Evolutionary conservation across 2,797 vertebrate genomes (phyloP).

Genomic region (Pygocentrus nattereri): DNA sequence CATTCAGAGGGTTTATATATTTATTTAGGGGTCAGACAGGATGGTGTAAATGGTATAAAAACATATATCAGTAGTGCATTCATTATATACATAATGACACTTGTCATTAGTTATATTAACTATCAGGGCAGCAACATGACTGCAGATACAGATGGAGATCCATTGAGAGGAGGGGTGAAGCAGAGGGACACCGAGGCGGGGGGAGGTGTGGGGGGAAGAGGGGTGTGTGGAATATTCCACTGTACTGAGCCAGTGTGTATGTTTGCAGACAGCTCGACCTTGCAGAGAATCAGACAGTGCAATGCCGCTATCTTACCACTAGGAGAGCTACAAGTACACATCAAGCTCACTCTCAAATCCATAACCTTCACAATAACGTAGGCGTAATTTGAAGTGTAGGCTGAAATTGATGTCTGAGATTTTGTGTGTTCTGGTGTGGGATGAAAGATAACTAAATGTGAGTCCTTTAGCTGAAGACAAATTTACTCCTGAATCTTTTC

Average conservation of each 20-base stretch:
- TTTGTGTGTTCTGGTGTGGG: background rate
- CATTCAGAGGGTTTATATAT: background rate
- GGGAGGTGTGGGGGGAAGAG: background rate
- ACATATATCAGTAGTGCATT: background rate
- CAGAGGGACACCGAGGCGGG: background rate
- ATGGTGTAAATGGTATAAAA: background rate
- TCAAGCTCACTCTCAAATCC: background rate
- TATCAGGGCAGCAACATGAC: conserved; percentile 37
- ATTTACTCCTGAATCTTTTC: background rate
- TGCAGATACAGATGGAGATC: conserved; percentile 53
- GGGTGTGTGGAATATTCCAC: conserved; percentile 51
- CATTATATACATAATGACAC: background rate
- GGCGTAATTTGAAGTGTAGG: background rate
- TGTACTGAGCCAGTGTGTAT: conserved; percentile 24
- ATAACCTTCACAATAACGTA: background rate
- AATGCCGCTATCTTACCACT: background rate
- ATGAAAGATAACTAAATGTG: background rate
- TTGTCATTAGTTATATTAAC: background rate
- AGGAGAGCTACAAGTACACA: conserved; percentile 3
- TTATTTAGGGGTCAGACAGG: background rate
- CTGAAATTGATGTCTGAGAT: background rate
- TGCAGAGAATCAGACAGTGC: conserved; percentile 29
- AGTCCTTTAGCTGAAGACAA: background rate
- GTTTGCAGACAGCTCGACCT: conserved; percentile 28
- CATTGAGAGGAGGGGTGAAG: background rate